Percentiles rank a stretch among this genome's conserved stretches.
These are phyloP conservation scores for Smittia sp. DNA, from an alignment of 2,888 invertebrate genomes.

Conservation along the genomic window DNA sequence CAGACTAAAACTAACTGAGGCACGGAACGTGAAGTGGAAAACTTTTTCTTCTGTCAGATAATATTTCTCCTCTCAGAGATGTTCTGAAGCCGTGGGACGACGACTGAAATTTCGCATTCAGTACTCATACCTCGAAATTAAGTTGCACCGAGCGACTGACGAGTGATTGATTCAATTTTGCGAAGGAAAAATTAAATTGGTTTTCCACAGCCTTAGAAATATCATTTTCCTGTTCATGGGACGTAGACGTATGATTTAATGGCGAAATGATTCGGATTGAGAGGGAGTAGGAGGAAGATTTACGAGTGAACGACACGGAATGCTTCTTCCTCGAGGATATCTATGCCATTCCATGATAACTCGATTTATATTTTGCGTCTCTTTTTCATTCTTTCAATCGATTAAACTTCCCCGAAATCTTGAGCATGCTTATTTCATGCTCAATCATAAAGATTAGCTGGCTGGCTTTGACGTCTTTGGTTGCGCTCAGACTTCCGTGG, in stretches of 20 bases:
- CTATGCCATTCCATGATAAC: constrained; percentile 5
- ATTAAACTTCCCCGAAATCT: not conserved
- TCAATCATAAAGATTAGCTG: constrained; percentile 23
- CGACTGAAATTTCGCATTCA: too few relatives aligned
- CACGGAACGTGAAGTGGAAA: not conserved
- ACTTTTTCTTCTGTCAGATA: not conserved
- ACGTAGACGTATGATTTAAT: constrained; percentile 30
- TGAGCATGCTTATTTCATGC: constrained; percentile 20
- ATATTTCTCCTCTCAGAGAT: not conserved
- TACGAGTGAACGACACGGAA: constrained; percentile 2
- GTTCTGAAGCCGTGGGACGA: not conserved
- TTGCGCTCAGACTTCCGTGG: too few relatives aligned
- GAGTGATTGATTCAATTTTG: constrained; percentile 40
- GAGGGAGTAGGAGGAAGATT: constrained; percentile 24
- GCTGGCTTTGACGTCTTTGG: too few relatives aligned
- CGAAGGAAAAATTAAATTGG: constrained; percentile 31
- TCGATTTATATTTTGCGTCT: not conserved
- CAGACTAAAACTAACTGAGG: too few relatives aligned
- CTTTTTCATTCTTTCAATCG: not conserved
- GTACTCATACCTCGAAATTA: too few relatives aligned
- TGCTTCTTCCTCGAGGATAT: not conserved
- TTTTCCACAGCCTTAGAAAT: constrained; percentile 7
- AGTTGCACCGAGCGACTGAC: constrained; percentile 4
- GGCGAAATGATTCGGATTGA: constrained; percentile 35
- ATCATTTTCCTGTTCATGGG: constrained; percentile 1